Base-by-base conservation (phyloP, 2,888 invertebrate genomes). In the Gastracanthus pulcherrimus region DNA sequence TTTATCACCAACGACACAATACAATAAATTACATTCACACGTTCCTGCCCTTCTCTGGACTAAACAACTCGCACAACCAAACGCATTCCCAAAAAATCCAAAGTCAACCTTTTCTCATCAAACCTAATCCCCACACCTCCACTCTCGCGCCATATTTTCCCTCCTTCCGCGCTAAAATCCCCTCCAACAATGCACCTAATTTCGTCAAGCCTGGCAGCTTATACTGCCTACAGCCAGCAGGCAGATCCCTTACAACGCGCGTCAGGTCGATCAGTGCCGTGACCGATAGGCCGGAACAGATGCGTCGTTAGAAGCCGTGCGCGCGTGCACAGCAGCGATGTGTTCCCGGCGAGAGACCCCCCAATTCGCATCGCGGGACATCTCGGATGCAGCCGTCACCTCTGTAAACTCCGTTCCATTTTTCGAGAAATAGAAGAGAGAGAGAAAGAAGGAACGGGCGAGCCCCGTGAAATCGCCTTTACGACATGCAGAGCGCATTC, bases 261-360 rank as follows among this genome's bases (percentile, higher is more conserved):
- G 66, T 64, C 69, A 71, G 34, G 76, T 76, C 76, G 82, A 80
- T 60, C 79, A 29, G 79, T 41, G 77, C n/a, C 80, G 75, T 80
- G 80, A 82, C 82, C 82, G 71, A 82, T 79, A 79, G 75, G 66
- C 72, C 71, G 71, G 75, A 76, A 77, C 83, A 83, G 80, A 82
- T 83, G 82, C 70, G 76, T 77, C 75, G 82, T 83, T 77, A 78
- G 51, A 62, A 75, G 55, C 76, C 72, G 34, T 69, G 26, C 16
- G 1, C 6, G 55, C 38, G 51, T 23, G 45, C 13, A 23, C 19
- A 64, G n/a, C n/a, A 7, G 19, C 9, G 23, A 19, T 11, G 55
- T 55, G 9, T 55, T 26, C 55, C 55, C 55, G 55, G 23, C 55
- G 55, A 0, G 60, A n/a, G 55, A 34, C 82, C 80, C 85, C 76